Evolutionary conservation across 2,113 vertebrate species (phyloP), one percentile per base, ranked within the genome.

Genomic region (Vulpes lagopus): DNA sequence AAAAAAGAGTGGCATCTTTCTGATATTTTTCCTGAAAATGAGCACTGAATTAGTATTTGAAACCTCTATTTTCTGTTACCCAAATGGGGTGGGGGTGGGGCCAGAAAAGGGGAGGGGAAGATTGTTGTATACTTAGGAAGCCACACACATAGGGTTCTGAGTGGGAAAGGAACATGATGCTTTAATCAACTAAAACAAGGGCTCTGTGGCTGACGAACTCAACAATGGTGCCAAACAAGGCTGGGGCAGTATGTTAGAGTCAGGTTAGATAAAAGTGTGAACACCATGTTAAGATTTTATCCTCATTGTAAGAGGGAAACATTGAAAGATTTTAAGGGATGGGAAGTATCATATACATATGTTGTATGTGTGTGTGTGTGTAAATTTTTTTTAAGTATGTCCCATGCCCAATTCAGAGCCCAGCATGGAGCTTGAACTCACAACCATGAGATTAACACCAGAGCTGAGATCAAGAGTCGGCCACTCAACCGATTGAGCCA

Each of bases 121-220:
- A 30, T 1, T 1, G 8, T 43, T 69, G 16, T 16, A n/a, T 20
- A n/a, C 22, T 49, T 10, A 20, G 8, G 27, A 5, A 86, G 19
- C 1, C 2, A 32, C 23, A 35, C 15, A 27, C 16, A 38, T 22
- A 53, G 14, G 1, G n/a, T 27, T 7, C 14, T 19, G 30, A 14
- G 27, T 74, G 17, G 49, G 5, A 67, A 86, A 82, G 15, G n/a
- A 38, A 7, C 7, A 2, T 22, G 15, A 62, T 8, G 22, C 2
- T 57, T 80, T 55, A 19, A 51, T n/a, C 38, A 67, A 35, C 53
- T 81, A 51, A 69, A 91, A 67, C 12, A 96, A 92, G 53, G 14
- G 0, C 7, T 65, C 0, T 20, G 23, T 73, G 67, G 15, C 2
- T 76, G 6, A 43, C 51, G 9, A 0, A 51, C 22, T 32, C 12